These are phyloP conservation scores for Ameiurus melas DNA, from an alignment of 2,113 vertebrate genomes.

Conservation along the genomic window DNA sequence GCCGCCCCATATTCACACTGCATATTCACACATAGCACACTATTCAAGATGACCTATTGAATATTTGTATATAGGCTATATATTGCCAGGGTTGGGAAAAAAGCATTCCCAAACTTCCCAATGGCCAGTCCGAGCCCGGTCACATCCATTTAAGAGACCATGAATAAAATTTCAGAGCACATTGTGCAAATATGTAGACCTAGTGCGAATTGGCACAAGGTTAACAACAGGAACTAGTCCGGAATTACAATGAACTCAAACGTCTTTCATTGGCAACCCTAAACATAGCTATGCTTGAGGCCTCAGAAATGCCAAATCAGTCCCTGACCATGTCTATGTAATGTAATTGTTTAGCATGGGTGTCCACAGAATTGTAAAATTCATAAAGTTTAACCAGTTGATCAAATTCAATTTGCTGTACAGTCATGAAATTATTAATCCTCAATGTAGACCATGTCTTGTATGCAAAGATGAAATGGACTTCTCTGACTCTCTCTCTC, in stretches of 20 bases:
- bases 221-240: not conserved
- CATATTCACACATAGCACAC: too few species aligned
- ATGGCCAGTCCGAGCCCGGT: too few species aligned
- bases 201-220: not conserved
- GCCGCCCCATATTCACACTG: too few species aligned
- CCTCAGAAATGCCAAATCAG: not conserved
- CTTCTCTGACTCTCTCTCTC: slow-evolving; percentile 21
- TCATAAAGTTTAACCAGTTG: not conserved
- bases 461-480: slow-evolving; percentile 59
- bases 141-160: not conserved
- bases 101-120: too few species aligned
- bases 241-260: not conserved
- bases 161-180: not conserved
- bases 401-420: slow-evolving; percentile 15
- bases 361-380: not conserved
- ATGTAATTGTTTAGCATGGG: not conserved
- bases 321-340: not conserved
- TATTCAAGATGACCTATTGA: too few species aligned
- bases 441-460: slow-evolving; percentile 52
- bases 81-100: too few species aligned
- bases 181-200: not conserved
- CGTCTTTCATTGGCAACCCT: not conserved
- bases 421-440: not conserved
- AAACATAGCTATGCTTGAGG: not conserved
- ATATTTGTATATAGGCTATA: too few species aligned